Evolutionary conservation across 2,888 invertebrate genomes (phyloP), one percentile per base, ranked within the genome.

Genomic region (Pristionchus fissidentatus): DNA sequence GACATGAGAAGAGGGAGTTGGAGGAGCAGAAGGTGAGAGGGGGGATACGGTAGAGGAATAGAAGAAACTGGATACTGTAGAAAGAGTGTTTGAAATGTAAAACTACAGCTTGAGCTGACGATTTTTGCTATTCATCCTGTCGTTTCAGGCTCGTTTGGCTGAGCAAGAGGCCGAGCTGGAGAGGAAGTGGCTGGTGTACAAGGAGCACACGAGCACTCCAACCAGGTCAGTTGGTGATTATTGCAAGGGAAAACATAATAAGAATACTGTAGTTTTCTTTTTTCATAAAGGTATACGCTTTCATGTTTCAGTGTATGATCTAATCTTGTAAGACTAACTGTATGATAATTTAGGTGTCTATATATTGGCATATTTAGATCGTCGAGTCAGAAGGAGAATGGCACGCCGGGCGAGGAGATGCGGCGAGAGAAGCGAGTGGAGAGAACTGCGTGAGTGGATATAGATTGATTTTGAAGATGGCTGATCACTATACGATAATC

Each of bases 381-480:
- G 10, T 70, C 41, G 1, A 70, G 41, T 43, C 70, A 70, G 26
- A 70, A 70, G 10, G 70, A 70, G 19, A 70, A 70, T 4, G 75
- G 49, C 19, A 49, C 75, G 26, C 49, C 49, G 15, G 15, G 57
- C 10, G 75, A 77, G 19, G 79, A 57, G n/a, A 19, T 38, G 19
- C 55, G 57, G 57, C 22, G 41, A 57, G 62, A 62, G 26, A 81
- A 81, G 19, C 43, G 80, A 81, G 10, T 81, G 8, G 80, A 81
- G 35, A 43, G 62, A 46, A 81, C 80, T 57, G 80, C 80, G 80
- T 81, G 32, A 4, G 80, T 60, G 5, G 35, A 8, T 26, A 60
- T 26, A 15, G 7, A 15, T 60, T n/a, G 19, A 15, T 26, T 26
- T 19, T 19, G 8, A 49, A 49, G 19, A 13, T 10, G 19, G 7